phyloP scores from a whole-genome alignment of 2,113 vertebrate species.

The Bubo bubo region DNA sequence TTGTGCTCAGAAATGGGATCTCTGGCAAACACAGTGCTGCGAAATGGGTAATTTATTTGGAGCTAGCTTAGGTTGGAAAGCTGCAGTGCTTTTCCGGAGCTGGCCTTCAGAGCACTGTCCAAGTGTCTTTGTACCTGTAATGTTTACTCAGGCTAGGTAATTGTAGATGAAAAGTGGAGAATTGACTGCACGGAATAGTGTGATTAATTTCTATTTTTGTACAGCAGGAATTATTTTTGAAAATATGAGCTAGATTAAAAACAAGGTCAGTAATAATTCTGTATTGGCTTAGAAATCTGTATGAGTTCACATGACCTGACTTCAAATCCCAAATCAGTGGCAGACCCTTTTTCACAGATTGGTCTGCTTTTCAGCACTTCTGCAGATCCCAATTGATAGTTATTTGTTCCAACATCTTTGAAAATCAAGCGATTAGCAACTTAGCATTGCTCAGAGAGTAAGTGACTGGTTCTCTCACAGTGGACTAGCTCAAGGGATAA shows the following conservation, averaged over 20 bases:
- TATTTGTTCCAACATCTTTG: neutral
- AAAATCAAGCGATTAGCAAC: neutral
- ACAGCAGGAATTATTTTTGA: neutral
- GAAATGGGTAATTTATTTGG: neutral
- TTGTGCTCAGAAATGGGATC: neutral
- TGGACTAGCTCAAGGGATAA: neutral
- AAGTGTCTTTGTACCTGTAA: neutral
- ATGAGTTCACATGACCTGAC: neutral
- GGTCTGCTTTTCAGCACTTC: neutral
- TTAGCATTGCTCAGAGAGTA: neutral
- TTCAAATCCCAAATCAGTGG: neutral
- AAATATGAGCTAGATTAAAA: neutral
- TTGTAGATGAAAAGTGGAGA: neutral
- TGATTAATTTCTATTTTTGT: neutral
- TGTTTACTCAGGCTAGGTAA: neutral
- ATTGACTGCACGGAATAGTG: neutral
- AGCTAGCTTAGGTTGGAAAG: neutral
- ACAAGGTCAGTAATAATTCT: neutral
- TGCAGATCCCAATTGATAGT: neutral
- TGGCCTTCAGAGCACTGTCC: neutral
- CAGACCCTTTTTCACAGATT: neutral
- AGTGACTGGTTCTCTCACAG: neutral
- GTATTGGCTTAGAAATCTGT: neutral
- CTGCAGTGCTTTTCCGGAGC: neutral
- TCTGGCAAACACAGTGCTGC: neutral